phyloP scores from a whole-genome alignment of 2,113 vertebrate genomes.

The Aegypius monachus region DNA sequence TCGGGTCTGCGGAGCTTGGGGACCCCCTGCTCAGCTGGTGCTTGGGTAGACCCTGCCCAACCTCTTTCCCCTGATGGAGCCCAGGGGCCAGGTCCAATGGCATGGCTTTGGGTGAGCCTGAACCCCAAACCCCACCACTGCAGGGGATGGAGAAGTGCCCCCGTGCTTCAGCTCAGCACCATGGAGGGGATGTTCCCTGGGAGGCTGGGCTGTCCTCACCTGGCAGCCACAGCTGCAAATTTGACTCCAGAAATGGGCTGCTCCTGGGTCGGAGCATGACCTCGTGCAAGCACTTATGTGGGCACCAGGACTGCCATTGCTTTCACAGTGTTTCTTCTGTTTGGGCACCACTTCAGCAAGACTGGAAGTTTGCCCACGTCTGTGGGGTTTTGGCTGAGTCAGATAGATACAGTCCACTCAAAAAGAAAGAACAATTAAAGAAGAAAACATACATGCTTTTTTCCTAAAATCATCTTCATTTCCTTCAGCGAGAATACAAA shows the following conservation, averaged over 20 bases:
- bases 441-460: neutral
- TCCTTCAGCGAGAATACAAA: neutral
- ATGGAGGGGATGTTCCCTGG: neutral
- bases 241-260: neutral
- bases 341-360: neutral
- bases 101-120: neutral
- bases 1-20: neutral
- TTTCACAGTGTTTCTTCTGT: neutral
- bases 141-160: rapidly evolving
- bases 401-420: neutral
- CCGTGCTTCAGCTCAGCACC: neutral
- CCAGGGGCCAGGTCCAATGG: rapidly evolving
- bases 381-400: neutral
- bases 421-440: neutral
- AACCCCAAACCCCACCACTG: neutral
- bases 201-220: neutral
- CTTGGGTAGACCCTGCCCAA: neutral
- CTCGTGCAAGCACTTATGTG: rapidly evolving
- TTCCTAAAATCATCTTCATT: neutral
- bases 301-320: rapidly evolving
- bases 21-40: neutral
- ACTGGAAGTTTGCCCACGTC: neutral
- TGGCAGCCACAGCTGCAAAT: neutral
- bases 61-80: neutral
- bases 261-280: neutral